phyloP scores from a whole-genome alignment of 1,140 invertebrate species.

The Trachymyrmex cornetzi region DNA sequence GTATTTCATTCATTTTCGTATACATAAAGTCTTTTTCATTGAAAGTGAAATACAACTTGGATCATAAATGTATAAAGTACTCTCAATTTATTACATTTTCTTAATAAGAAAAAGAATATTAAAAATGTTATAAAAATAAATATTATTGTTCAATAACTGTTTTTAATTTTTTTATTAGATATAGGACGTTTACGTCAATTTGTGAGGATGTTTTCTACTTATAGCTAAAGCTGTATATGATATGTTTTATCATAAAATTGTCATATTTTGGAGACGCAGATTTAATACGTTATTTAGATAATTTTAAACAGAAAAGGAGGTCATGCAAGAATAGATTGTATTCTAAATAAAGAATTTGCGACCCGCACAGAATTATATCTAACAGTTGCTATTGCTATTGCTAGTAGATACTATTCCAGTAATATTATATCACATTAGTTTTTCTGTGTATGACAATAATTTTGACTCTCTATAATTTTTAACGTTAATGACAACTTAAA shows the following conservation, averaged over 20 bases:
- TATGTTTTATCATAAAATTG: not conserved
- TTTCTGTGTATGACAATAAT: not conserved
- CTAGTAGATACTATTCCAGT: not conserved
- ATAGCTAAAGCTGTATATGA: not conserved
- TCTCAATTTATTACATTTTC: too few species aligned
- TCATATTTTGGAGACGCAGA: not conserved
- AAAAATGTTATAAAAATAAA: too few species aligned
- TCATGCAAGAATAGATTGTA: slow-evolving; percentile 26
- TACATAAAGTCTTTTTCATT: too few species aligned
- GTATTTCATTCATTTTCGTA: too few species aligned
- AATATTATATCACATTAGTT: not conserved
- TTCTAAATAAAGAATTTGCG: slow-evolving; percentile 11
- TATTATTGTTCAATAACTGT: too few species aligned
- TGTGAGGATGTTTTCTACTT: too few species aligned
- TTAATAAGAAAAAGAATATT: too few species aligned
- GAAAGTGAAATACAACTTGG: too few species aligned
- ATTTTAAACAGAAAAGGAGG: slow-evolving; percentile 45
- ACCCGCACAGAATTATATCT: not conserved
- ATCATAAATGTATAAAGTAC: too few species aligned
- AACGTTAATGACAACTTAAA: not conserved
- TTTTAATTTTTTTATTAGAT: too few species aligned
- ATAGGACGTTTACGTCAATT: too few species aligned
- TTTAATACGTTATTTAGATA: slow-evolving; percentile 40
- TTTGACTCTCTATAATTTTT: not conserved
- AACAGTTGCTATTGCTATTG: not conserved